These are phyloP conservation scores for Hydrolagus affinis DNA, from an alignment of 2,113 vertebrate species.

Conservation along the genomic window DNA sequence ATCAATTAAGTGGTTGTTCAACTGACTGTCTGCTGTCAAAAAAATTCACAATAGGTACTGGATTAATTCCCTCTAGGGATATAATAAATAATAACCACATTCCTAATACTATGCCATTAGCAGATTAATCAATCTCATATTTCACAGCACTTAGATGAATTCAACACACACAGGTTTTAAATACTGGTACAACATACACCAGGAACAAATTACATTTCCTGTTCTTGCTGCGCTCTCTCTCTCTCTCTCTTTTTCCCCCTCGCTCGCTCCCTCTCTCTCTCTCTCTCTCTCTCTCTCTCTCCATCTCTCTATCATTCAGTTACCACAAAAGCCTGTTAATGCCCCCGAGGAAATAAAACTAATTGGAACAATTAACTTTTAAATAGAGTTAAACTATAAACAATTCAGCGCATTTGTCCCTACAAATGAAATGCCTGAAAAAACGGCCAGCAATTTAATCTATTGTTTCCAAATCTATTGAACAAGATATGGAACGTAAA, in stretches of 20 bases:
- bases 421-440: not conserved
- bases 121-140: slow-evolving; percentile 31
- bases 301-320: not conserved
- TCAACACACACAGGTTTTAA: slow-evolving; percentile 30
- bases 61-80: slow-evolving; percentile 31
- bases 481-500: no score
- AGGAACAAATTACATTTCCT: slow-evolving; percentile 5
- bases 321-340: slow-evolving; percentile 26
- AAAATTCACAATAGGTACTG: slow-evolving; percentile 17
- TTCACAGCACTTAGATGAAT: slow-evolving; percentile 29
- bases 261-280: not conserved
- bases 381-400: slow-evolving; percentile 3
- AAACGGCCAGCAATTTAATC: not conserved
- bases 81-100: slow-evolving; percentile 31
- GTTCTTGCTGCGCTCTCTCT: not conserved
- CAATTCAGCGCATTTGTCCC: not conserved
- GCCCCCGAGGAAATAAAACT: slow-evolving; percentile 23
- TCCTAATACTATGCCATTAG: slow-evolving; percentile 33
- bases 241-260: no score
- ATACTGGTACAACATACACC: not conserved
- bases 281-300: not conserved
- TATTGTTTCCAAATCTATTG: no score
- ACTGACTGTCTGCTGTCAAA: slow-evolving; percentile 23
- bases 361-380: slow-evolving; percentile 22
- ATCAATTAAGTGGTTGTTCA: slow-evolving; percentile 31